Percentiles rank a stretch among this genome's conserved stretches.
Evolutionary conservation across 2,797 vertebrate species (phyloP).

Genomic region (Micropoecilia bifurca): DNA sequence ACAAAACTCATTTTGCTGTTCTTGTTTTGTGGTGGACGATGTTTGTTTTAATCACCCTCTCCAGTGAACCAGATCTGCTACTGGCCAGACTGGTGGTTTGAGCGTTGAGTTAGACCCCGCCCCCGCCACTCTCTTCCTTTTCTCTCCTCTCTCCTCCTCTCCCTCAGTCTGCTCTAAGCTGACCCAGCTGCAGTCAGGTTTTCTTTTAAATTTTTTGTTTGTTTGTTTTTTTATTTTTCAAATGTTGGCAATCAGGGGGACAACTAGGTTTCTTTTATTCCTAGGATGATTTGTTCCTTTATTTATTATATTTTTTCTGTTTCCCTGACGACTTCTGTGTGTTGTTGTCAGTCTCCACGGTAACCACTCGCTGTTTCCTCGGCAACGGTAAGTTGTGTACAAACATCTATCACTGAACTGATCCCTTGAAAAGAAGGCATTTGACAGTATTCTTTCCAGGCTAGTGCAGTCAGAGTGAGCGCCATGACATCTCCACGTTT

Average conservation of each 20-base stretch:
- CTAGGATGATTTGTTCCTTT: conserved; percentile 79
- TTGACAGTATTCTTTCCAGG: conserved; percentile 44
- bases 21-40: conserved; percentile 34
- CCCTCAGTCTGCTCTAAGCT: conserved; percentile 52
- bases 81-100: conserved; percentile 45
- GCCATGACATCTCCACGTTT: conserved; percentile 16
- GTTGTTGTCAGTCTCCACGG: conserved; percentile 87
- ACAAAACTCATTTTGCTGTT: conserved; percentile 25
- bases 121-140: conserved; percentile 23
- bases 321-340: conserved; percentile 87
- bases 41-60: conserved; percentile 20
- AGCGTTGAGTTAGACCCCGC: conserved; percentile 40
- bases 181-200: conserved; percentile 62
- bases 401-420: conserved; percentile 81
- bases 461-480: conserved; percentile 27
- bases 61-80: conserved; percentile 35
- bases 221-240: conserved; percentile 38
- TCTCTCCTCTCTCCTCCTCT: conserved; percentile 33
- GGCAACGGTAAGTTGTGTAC: conserved; percentile 85
- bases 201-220: conserved; percentile 1
- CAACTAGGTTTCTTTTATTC: conserved; percentile 76
- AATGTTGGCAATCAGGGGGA: conserved; percentile 33
- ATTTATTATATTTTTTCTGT: conserved; percentile 86
- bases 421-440: conserved; percentile 61
- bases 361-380: conserved; percentile 85